Evolutionary conservation across 2,113 vertebrate genomes (phyloP).

Genomic region (Cephalopterus ornatus): DNA sequence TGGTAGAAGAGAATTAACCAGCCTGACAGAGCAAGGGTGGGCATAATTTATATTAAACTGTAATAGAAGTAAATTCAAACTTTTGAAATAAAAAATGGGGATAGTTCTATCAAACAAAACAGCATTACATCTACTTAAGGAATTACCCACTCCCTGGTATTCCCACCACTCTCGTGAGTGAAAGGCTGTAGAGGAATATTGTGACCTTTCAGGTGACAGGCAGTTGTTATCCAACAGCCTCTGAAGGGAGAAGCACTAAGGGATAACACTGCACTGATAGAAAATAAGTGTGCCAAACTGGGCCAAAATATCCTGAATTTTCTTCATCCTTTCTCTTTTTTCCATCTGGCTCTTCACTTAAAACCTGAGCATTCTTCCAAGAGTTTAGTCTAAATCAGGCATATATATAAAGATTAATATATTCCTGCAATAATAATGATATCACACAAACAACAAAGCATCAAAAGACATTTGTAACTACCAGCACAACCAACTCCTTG

Average conservation of each 20-base stretch:
- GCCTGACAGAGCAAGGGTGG: neutral
- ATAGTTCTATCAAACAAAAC: neutral
- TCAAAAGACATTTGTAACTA: neutral
- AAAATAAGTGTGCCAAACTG: neutral
- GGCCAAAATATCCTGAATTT: neutral
- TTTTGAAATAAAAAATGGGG: neutral
- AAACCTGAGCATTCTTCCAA: neutral
- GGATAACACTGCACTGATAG: neutral
- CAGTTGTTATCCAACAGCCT: neutral
- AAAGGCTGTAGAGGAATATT: neutral
- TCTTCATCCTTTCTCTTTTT: neutral
- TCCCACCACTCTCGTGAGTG: fast-evolving
- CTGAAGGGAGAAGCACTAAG: neutral
- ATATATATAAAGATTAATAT: neutral
- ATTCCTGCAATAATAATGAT: neutral
- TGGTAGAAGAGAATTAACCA: neutral
- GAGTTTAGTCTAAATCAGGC: neutral
- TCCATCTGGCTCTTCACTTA: neutral
- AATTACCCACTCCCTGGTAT: neutral
- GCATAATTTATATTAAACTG: neutral
- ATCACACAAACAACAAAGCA: neutral
- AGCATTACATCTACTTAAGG: neutral
- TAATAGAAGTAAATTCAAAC: neutral
- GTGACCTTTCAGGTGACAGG: neutral
- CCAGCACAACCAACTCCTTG: neutral